phyloP scores from a whole-genome alignment of 2,797 vertebrate genomes.

The Falco cherrug region DNA sequence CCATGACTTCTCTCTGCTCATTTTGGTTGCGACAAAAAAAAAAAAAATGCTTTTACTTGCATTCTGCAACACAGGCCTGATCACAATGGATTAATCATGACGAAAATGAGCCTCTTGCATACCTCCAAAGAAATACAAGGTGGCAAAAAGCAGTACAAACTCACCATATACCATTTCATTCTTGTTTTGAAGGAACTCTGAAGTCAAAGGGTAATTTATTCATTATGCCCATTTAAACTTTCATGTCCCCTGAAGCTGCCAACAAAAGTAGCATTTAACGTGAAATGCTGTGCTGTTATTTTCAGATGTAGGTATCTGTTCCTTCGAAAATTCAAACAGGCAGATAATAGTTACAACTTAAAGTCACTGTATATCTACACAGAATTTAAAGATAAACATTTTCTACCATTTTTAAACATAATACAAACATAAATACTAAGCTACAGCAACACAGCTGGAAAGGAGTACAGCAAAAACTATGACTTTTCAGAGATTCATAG shows the following conservation, averaged over 20 bases:
- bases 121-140: not conserved
- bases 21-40: not conserved
- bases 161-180: not conserved
- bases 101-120: not conserved
- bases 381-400: not conserved
- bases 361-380: accelerated
- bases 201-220: not conserved
- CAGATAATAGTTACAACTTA: not conserved
- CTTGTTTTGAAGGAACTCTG: not conserved
- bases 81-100: not conserved
- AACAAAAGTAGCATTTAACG: not conserved
- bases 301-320: not conserved
- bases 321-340: not conserved
- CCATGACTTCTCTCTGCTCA: accelerated
- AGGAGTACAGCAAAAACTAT: not conserved
- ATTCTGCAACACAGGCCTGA: not conserved
- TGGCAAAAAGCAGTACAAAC: not conserved
- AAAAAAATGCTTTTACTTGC: not conserved
- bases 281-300: not conserved
- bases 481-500: not conserved
- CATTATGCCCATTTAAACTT: not conserved
- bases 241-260: not conserved
- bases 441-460: not conserved
- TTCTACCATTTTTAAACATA: not conserved
- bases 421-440: not conserved